phyloP scores from a whole-genome alignment of 2,797 vertebrate genomes.

The Acomys russatus region DNA sequence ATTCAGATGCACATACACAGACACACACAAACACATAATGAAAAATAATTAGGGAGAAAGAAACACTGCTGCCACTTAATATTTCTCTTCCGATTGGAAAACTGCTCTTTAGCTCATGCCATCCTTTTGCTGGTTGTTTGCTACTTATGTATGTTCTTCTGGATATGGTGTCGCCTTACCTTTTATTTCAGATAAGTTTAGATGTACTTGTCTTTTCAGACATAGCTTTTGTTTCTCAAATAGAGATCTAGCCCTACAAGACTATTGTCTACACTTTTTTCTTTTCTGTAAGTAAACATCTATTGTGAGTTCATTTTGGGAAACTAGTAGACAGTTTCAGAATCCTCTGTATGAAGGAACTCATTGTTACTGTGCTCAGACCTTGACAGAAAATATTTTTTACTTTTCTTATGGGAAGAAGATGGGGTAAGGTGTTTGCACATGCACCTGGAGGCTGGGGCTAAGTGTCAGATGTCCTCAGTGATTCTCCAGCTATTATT shows the following conservation, averaged over 20 bases:
- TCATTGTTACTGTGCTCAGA: neutral
- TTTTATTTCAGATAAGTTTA: slow-evolving; percentile 62
- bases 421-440: too few species aligned
- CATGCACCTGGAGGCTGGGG: too few species aligned
- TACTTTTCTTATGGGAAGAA: neutral
- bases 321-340: slow-evolving; percentile 67
- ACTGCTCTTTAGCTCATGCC: neutral
- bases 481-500: neutral
- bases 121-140: slow-evolving; percentile 58
- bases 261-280: slow-evolving; percentile 63
- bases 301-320: slow-evolving; percentile 71
- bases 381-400: slow-evolving; percentile 52
- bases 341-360: slow-evolving; percentile 70
- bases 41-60: neutral
- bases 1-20: neutral
- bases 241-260: slow-evolving; percentile 82
- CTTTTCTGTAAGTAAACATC: slow-evolving; percentile 63
- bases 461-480: neutral
- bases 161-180: slow-evolving; percentile 28
- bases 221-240: slow-evolving; percentile 42
- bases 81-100: slow-evolving; percentile 57
- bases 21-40: neutral
- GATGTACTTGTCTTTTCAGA: slow-evolving; percentile 65
- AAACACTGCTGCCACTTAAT: slow-evolving; percentile 1
- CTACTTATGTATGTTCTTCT: slow-evolving; percentile 39